Evolutionary conservation across 2,797 vertebrate genomes (phyloP).

Genomic region (Neomorphus geoffroyi): DNA sequence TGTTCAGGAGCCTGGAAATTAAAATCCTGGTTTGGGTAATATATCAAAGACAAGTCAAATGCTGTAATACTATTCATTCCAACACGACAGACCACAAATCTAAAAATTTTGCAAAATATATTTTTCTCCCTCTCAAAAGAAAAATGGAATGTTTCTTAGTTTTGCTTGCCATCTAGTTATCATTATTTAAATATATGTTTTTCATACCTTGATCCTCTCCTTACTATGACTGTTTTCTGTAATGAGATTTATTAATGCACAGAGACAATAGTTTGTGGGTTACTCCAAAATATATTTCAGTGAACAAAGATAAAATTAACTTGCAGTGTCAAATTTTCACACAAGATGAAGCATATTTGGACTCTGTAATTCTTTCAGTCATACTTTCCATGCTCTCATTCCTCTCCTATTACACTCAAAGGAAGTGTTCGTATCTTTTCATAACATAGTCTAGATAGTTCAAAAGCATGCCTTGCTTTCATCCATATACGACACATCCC

Average conservation of each 20-base stretch:
- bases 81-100: not conserved
- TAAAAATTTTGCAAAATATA: not conserved
- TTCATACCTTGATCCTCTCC: not conserved
- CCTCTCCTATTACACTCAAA: not conserved
- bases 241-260: not conserved
- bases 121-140: not conserved
- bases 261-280: not conserved
- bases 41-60: not conserved
- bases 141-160: not conserved
- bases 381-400: conserved; percentile 27
- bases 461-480: conserved; percentile 13
- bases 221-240: not conserved
- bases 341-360: not conserved
- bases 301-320: not conserved
- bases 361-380: not conserved
- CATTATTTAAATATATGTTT: not conserved
- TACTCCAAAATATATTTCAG: not conserved
- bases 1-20: not conserved
- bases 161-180: not conserved
- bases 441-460: not conserved
- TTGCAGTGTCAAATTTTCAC: not conserved
- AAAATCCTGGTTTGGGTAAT: not conserved
- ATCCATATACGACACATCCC: not conserved
- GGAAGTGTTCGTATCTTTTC: conserved; percentile 38
- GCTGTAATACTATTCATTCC: not conserved